Percentiles rank a stretch among this genome's conserved stretches.
phyloP scores from a whole-genome alignment of 1,140 invertebrate species.

The Formica selysi region DNA sequence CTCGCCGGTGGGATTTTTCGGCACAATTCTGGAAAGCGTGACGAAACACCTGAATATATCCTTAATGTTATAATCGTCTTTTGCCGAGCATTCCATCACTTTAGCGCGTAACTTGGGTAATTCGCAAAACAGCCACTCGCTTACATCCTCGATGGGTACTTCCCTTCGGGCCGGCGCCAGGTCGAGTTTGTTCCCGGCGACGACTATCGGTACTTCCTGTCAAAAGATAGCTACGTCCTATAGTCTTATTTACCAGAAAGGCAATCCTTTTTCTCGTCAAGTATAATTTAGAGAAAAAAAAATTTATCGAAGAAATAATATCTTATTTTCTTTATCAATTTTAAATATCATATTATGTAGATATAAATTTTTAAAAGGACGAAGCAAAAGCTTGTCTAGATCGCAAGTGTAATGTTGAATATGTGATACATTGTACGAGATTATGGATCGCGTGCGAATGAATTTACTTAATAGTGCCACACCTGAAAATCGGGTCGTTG shows the following conservation, averaged over 20 bases:
- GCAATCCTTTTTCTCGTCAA: background rate
- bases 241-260: background rate
- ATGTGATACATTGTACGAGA: background rate
- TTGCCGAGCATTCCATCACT: conserved; percentile 93
- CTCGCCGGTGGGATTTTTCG: conserved; percentile 87
- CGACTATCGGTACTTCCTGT: conserved; percentile 94
- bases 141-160: conserved; percentile 92
- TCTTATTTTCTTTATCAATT: background rate
- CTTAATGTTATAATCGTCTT: conserved; percentile 92
- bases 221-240: background rate
- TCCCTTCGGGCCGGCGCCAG: conserved; percentile 89
- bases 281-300: background rate
- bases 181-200: conserved; percentile 95
- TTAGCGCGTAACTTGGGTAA: conserved; percentile 92
- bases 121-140: conserved; percentile 93
- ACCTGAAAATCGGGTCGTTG: conserved; percentile 91
- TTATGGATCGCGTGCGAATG: background rate
- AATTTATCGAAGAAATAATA: background rate
- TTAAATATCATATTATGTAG: background rate
- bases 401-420: background rate
- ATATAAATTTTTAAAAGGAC: background rate
- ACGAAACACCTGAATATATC: conserved; percentile 92
- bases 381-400: background rate
- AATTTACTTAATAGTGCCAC: conserved; percentile 47
- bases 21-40: conserved; percentile 89